Conservation (phyloP, 2,113 vertebrate genomes). For the Engraulis encrasicolus region DNA sequence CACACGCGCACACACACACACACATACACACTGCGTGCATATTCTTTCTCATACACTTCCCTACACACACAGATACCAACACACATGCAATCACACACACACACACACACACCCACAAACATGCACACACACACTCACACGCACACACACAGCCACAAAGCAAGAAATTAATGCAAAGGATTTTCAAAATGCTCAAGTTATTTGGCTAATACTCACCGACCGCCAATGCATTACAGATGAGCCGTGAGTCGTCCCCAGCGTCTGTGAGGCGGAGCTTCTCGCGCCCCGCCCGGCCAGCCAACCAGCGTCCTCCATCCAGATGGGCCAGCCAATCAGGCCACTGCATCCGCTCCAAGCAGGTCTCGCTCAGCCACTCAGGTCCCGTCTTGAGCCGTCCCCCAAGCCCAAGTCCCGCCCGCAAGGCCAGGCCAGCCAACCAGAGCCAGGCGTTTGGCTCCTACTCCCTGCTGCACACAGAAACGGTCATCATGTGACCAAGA, state of each 20-base stretch:
- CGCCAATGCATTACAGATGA: conserved; percentile 54
- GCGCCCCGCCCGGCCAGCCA: conserved; percentile 90
- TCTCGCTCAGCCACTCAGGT: conserved; percentile 69
- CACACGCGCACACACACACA: not conserved
- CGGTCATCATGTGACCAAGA: conserved; percentile 80
- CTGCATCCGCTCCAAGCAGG: conserved; percentile 67
- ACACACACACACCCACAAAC: not conserved
- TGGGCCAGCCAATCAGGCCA: conserved; percentile 87
- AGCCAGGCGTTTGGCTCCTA: conserved; percentile 65
- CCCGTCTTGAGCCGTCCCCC: conserved; percentile 61
- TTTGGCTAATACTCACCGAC: not conserved
- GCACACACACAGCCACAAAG: not conserved
- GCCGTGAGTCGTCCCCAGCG: conserved; percentile 56
- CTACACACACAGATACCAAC: not conserved
- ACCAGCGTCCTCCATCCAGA: conserved; percentile 90
- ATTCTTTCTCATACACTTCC: too few relatives aligned
- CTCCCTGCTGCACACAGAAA: conserved; percentile 76
- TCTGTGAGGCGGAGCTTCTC: conserved; percentile 82
- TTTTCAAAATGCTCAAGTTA: too few relatives aligned
- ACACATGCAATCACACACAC: not conserved
- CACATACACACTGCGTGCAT: not conserved
- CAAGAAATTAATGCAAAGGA: not conserved
- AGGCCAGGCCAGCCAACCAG: conserved; percentile 61
- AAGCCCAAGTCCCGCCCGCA: conserved; percentile 67
- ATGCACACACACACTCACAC: not conserved